These are phyloP conservation scores for Leptoclinus maculatus DNA, from an alignment of 2,797 vertebrate species.

Conservation along the genomic window DNA sequence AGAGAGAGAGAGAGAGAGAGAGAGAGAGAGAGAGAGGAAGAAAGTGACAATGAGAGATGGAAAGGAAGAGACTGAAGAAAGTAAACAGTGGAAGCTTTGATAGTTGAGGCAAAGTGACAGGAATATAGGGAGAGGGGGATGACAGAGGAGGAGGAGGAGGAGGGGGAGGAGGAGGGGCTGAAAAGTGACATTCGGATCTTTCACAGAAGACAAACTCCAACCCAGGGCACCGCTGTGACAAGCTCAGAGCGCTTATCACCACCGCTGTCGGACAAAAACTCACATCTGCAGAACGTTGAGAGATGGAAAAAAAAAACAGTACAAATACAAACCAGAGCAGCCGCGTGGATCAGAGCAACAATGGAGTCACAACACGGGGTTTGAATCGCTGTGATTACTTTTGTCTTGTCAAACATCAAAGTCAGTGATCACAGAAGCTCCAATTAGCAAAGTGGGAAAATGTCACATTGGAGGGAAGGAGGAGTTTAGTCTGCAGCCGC, in stretches of 20 bases:
- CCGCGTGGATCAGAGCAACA: conserved; percentile 33
- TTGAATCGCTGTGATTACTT: conserved; percentile 43
- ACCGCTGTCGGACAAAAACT: conserved; percentile 35
- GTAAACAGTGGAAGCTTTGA: conserved; percentile 59
- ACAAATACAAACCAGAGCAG: neutral
- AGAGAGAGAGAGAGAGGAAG: conserved; percentile 14
- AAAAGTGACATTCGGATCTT: conserved; percentile 54
- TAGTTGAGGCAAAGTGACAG: conserved; percentile 39
- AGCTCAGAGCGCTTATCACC: conserved; percentile 54
- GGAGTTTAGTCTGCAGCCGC: conserved; percentile 11
- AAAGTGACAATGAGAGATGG: conserved; percentile 38
- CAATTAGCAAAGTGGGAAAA: conserved; percentile 44
- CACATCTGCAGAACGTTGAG: conserved; percentile 25
- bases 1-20: too few relatives aligned
- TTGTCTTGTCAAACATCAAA: conserved; percentile 38
- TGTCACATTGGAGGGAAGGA: conserved; percentile 10
- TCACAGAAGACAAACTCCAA: conserved; percentile 55
- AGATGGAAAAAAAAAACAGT: neutral
- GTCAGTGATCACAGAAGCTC: conserved; percentile 32
- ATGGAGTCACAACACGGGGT: conserved; percentile 10
- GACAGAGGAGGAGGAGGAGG: neutral
- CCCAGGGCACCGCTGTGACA: conserved; percentile 43
- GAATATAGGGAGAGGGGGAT: neutral
- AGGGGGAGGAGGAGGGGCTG: conserved; percentile 18
- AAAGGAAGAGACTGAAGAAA: conserved; percentile 29